phyloP scores from a whole-genome alignment of 1,140 invertebrate species.

The Latrodectus geometricus region DNA sequence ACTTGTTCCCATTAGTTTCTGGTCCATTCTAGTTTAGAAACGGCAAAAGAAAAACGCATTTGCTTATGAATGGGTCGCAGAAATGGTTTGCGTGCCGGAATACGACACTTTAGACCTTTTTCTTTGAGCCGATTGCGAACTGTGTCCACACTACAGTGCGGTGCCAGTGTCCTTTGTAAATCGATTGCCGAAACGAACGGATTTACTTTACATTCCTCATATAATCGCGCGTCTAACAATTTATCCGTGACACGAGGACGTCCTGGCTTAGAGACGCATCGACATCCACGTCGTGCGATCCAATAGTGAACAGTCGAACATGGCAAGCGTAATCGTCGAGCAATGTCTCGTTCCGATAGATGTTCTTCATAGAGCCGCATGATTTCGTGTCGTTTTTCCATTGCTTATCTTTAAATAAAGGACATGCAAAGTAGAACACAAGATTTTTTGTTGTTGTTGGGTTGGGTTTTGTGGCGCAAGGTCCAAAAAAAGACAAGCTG shows the following conservation, averaged over 20 bases:
- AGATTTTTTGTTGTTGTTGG: too few species aligned
- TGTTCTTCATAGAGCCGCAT: background rate
- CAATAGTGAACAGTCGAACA: conserved; percentile 41
- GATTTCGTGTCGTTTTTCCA: background rate
- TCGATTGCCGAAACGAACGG: background rate
- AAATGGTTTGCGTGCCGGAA: conserved; percentile 1
- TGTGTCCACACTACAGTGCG: background rate
- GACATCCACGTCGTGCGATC: too few species aligned
- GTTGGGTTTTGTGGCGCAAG: too few species aligned
- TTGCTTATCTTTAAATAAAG: background rate
- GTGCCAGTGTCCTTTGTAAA: background rate
- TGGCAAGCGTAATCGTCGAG: background rate
- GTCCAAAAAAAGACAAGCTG: too few species aligned
- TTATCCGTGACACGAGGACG: background rate
- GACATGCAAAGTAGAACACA: background rate
- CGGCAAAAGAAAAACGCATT: background rate
- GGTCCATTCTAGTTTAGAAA: background rate
- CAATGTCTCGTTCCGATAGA: conserved; percentile 7
- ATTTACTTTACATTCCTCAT: background rate
- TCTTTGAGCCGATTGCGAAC: conserved; percentile 9
- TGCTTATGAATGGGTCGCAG: background rate
- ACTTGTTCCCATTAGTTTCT: background rate
- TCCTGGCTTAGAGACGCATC: too few species aligned
- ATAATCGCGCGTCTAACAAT: background rate
- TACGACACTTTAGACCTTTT: background rate